These are phyloP conservation scores for Sturmia bella DNA, from an alignment of 2,888 invertebrate genomes.

Conservation along the genomic window DNA sequence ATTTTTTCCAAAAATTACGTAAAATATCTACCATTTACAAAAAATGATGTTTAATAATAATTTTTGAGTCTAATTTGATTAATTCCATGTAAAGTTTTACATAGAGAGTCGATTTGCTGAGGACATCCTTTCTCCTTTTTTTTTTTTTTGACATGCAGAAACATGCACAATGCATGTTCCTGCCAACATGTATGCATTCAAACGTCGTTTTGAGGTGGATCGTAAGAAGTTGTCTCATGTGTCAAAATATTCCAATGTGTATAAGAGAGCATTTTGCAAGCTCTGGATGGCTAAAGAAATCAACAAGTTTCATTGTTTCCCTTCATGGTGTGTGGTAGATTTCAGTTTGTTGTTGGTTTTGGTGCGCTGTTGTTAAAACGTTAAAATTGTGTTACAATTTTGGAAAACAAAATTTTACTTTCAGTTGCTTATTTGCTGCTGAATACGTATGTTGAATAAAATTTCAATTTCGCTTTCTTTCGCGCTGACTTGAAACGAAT, in stretches of 20 bases:
- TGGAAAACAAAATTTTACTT: constrained; percentile 72
- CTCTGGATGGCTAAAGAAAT: neutral
- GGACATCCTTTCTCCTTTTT: too few relatives aligned
- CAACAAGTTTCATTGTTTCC: constrained; percentile 24
- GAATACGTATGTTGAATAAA: constrained; percentile 77
- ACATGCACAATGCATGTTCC: too few relatives aligned
- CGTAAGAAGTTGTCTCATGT: constrained; percentile 13
- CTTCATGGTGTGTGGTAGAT: constrained; percentile 22
- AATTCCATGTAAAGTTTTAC: too few relatives aligned
- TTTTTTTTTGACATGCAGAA: too few relatives aligned
- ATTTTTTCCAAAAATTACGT: too few relatives aligned
- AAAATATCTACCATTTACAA: too few relatives aligned
- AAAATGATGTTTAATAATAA: too few relatives aligned
- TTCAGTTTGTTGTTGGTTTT: constrained; percentile 7
- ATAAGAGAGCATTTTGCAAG: constrained; percentile 33
- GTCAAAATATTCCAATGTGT: neutral
- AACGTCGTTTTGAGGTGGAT: constrained; percentile 34
- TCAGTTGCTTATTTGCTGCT: constrained; percentile 79
- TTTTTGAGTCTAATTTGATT: too few relatives aligned
- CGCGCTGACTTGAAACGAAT: neutral
- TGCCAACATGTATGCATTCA: too few relatives aligned
- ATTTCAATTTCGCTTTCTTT: constrained; percentile 65
- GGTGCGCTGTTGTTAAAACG: neutral
- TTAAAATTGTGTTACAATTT: constrained; percentile 59
- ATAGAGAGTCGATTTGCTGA: too few relatives aligned